A percentile compares a stretch with the other conserved stretches of the same genome.
Conservation (phyloP, 2,888 invertebrate genomes). For the Amiota mariae region DNA sequence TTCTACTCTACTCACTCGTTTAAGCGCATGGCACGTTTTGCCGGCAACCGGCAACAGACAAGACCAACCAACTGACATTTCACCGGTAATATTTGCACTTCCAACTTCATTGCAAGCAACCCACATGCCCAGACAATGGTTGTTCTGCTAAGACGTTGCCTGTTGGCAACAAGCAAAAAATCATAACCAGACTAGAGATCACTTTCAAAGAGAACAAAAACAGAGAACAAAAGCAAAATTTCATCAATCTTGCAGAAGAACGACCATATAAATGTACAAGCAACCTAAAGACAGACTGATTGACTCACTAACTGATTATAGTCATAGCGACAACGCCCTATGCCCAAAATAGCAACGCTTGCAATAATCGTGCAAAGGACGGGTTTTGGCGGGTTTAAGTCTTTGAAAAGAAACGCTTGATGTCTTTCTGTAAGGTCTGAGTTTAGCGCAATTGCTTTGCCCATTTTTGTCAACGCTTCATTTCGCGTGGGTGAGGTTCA, state of each 20-base stretch:
- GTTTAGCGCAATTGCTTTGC: constrained; percentile 6
- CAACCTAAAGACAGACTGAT: too few species aligned
- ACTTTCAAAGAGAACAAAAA: constrained; percentile 2
- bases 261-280: constrained; percentile 15
- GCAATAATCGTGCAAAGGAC: too few species aligned
- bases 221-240: constrained; percentile 30
- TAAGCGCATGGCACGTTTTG: not conserved
- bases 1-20: not conserved
- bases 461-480: constrained; percentile 16
- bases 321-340: constrained; percentile 52
- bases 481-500: constrained; percentile 41
- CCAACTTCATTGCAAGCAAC: constrained; percentile 26
- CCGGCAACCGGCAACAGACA: constrained; percentile 11
- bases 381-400: too few species aligned
- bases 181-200: not conserved
- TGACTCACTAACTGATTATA: too few species aligned
- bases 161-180: constrained; percentile 2
- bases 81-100: too few species aligned
- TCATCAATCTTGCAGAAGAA: constrained; percentile 38
- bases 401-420: too few species aligned
- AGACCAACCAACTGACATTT: too few species aligned
- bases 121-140: constrained; percentile 32
- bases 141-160: not conserved
- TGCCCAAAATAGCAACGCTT: not conserved
- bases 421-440: constrained; percentile 22